These are phyloP conservation scores for Lepidocyrtinus sp. DNA, from an alignment of 2,888 invertebrate genomes.

Conservation along the genomic window DNA sequence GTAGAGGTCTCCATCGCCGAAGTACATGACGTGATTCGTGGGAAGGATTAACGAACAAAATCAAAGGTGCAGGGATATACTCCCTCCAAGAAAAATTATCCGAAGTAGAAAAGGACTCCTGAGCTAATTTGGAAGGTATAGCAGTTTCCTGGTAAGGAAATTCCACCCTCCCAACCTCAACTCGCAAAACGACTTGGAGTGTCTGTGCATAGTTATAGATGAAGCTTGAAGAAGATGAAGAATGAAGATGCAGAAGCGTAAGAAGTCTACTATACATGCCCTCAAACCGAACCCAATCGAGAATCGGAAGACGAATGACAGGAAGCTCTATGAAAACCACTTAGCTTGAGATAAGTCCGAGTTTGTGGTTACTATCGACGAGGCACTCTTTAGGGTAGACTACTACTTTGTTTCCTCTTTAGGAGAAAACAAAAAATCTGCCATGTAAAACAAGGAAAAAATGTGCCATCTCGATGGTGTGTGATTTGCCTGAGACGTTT, in stretches of 20 bases:
- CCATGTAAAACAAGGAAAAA: constrained; percentile 5
- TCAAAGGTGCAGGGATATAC: background rate
- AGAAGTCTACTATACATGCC: constrained; percentile 15
- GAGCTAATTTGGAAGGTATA: background rate
- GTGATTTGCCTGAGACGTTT: constrained; percentile 4
- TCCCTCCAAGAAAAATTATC: background rate
- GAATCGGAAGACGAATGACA: constrained; percentile 21
- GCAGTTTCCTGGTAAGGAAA: background rate
- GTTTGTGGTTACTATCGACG: constrained; percentile 27
- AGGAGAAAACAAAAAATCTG: constrained; percentile 24
- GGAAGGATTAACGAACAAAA: constrained; percentile 5
- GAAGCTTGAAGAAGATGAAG: too few species aligned
- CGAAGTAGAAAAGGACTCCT: background rate
- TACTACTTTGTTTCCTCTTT: too few species aligned
- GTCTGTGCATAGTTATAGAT: background rate
- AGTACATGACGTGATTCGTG: background rate
- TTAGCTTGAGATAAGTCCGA: constrained; percentile 20
- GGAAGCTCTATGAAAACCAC: constrained; percentile 23
- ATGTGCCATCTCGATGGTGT: constrained; percentile 21
- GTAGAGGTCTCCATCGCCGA: background rate
- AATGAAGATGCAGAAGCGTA: background rate
- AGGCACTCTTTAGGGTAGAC: constrained; percentile 28
- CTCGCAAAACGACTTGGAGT: constrained; percentile 5
- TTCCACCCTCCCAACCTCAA: background rate
- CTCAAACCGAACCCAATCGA: constrained; percentile 3